These are phyloP conservation scores for Tortrix viridana DNA, from an alignment of 2,888 invertebrate genomes.

Conservation along the genomic window DNA sequence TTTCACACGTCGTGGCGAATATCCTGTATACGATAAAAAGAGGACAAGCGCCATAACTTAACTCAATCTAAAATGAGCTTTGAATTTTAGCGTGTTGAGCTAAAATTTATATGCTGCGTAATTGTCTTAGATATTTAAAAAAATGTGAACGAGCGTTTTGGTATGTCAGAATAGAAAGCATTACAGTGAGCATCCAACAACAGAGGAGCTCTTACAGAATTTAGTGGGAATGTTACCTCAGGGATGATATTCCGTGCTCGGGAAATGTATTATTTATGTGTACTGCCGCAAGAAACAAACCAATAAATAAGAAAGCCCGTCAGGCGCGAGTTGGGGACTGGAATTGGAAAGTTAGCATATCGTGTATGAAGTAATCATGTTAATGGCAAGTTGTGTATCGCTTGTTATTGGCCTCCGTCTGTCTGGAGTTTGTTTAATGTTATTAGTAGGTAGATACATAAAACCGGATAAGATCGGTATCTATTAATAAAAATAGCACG, in stretches of 20 bases:
- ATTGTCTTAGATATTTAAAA: not conserved
- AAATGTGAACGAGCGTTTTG: constrained; percentile 43
- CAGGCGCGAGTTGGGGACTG: constrained; percentile 25
- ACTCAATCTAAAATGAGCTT: not conserved
- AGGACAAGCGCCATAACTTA: not conserved
- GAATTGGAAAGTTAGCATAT: constrained; percentile 20
- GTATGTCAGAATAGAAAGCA: constrained; percentile 49
- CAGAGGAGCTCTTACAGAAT: constrained; percentile 57
- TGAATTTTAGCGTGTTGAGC: no score
- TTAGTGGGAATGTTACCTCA: constrained; percentile 52
- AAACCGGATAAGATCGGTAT: no score
- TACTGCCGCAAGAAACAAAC: constrained; percentile 37
- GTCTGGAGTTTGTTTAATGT: no score
- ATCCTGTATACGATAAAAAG: not conserved
- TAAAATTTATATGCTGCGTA: not conserved
- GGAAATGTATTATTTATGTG: constrained; percentile 38
- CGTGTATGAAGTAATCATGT: not conserved
- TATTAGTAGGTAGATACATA: no score
- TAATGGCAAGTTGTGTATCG: not conserved
- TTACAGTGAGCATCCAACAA: constrained; percentile 45
- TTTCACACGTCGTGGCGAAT: constrained; percentile 30
- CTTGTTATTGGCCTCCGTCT: not conserved
- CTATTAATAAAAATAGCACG: no score
- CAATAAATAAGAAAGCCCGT: constrained; percentile 36
- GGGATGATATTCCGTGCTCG: constrained; percentile 45